Base-by-base conservation (phyloP, 2,797 vertebrate genomes). In the Trichosurus vulpecula region DNA sequence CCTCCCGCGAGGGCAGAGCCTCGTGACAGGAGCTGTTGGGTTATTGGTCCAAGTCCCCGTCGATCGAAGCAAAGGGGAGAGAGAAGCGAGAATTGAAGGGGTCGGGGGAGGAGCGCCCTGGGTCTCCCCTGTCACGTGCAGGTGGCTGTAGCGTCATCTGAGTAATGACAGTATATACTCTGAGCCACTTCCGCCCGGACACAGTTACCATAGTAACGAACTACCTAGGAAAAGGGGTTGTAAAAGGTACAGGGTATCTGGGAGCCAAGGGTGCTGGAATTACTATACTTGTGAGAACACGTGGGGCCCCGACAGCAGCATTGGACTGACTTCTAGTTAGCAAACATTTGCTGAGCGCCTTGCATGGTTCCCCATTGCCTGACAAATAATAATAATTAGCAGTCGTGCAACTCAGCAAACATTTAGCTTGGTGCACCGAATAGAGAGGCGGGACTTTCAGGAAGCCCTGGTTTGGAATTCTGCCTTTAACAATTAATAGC, bases 131-230 rank as follows among this genome's bases (percentile, higher is more conserved):
- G 97, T 98, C 98, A 98, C 98, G 97, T 97, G 98, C 94, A 47
- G 52, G 91, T 96, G 96, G 54, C 96, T 52, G 81, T 90, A 10
- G 56, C 57, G 97, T 98, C 98, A 97, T 94, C 97, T 98, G 98
- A 98, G 96, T 55, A 93, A 94, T 74, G 92, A 96, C 93, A 93
- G 25, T 95, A 90, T 6, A 66, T 91, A 90, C 90, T 54, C 41
- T 0, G 92, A 96, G 92, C 93, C 91, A 95, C 97, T 98, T 98
- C 97, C 97, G 97, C 98, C 98, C 96, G 96, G 55, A 97, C 94
- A 96, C 96, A 92, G 96, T 97, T 97, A 95, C 95, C 96, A 27
- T 95, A 87, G 97, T 95, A 96, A 97, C 94, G 56, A 22, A 91
- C 94, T 90, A 74, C 92, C 4, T 0, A 35, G 0, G 35, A 66